These are phyloP conservation scores for Picathartes gymnocephalus DNA, from an alignment of 2,113 vertebrate species.

Conservation along the genomic window DNA sequence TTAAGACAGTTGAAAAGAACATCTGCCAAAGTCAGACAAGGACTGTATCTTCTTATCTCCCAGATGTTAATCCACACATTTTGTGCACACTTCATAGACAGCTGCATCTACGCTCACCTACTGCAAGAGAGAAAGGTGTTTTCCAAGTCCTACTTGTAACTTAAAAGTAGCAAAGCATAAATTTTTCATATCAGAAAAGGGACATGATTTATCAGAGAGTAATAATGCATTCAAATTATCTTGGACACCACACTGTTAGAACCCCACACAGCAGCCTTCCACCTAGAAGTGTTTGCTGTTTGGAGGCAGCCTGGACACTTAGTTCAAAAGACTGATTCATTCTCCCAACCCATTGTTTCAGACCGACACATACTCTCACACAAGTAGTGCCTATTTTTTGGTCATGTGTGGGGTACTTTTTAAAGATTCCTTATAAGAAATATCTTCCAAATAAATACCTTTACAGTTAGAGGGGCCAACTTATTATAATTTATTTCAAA, in stretches of 20 bases:
- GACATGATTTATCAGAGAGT: not conserved
- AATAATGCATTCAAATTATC: not conserved
- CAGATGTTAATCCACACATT: not conserved
- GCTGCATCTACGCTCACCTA: not conserved
- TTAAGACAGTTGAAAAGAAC: not conserved
- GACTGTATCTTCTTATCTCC: not conserved
- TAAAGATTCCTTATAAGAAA: not conserved
- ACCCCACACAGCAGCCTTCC: not conserved
- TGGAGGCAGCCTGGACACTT: not conserved
- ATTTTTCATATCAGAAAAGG: not conserved
- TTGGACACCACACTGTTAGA: not conserved
- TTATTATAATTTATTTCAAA: not conserved
- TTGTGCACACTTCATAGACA: not conserved
- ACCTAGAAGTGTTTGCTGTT: not conserved
- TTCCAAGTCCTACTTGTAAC: not conserved
- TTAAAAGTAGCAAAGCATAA: not conserved
- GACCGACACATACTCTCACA: not conserved
- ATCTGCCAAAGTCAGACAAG: not conserved
- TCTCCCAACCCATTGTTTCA: not conserved
- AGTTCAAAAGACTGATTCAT: not conserved
- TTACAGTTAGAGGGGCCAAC: not conserved
- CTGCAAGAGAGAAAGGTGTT: not conserved
- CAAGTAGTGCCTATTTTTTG: not conserved
- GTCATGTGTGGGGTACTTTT: not conserved
- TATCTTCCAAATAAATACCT: not conserved